Evolutionary conservation across 2,797 vertebrate species (phyloP), one percentile per base, ranked within the genome.

Genomic region (Myotis vivesi): DNA sequence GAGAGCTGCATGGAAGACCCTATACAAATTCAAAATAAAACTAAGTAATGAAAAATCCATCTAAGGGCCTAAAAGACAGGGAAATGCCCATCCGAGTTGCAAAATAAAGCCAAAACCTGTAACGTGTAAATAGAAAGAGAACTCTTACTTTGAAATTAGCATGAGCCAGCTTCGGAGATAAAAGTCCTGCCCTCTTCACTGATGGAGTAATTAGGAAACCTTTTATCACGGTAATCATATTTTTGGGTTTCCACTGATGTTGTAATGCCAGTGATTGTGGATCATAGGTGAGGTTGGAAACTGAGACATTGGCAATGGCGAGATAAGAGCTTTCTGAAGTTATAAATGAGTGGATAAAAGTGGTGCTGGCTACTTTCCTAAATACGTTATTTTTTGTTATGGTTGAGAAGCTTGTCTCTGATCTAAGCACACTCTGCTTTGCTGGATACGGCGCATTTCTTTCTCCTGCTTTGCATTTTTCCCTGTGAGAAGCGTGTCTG

Each of bases 401-500:
- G 19, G 30, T 10, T 83, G 66, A 94, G 53, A 46, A 2, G 87
- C 95, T 94, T 88, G 36, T 95, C 92, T 96, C 84, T 97, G 96
- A 96, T 97, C 95, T 95, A 25, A 91, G 96, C 95, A 95, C 94
- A 92, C 92, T 90, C 38, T 57, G 91, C 93, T 97, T 98, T 97
- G 95, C 97, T 96, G 89, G 89, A 93, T 51, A 86, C 17, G 88
- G 86, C 49, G 68, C n/a, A 2, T 44, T 41, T 77, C 3, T 62
- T 91, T 96, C 83, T 92, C 0, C 95, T 87, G 0, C 75, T 97
- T 95, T 95, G 98, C 97, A 97, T 98, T 98, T 98, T 98, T 97
- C 97, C 96, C 98, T 98, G 97, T 98, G 98, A 99, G 98, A 98
- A 98, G 98, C 96, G 94, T 99, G 98, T 98, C 98, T 98, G 98